Evolutionary conservation across 2,113 vertebrate genomes (phyloP), one percentile per base, ranked within the genome.

Genomic region (Probosciger aterrimus): DNA sequence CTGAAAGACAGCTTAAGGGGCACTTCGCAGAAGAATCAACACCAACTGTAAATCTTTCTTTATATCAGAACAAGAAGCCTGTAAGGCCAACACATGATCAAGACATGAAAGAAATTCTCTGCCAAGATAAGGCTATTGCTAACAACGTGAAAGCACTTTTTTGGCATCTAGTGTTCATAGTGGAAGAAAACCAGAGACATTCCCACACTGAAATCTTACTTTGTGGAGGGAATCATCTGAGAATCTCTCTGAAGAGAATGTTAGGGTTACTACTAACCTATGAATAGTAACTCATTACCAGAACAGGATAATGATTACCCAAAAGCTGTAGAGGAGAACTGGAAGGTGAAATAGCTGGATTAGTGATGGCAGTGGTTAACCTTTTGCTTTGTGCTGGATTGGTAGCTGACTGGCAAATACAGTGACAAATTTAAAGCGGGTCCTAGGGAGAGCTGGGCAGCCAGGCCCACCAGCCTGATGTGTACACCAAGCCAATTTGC

Each of bases 231-330:
- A 49, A 47, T 31, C 23, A 24, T 23, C 24, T 39, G 33, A 57
- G 39, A n/a, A 52, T 18, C 2, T 57, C 37, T 65, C 68, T 64
- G 31, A 59, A 59, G 28, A 37, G 7, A 37, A 33, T 33, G 4
- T 68, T 41, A 22, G 33, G 8, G 3, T 64, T 83, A 3, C 67
- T 67, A 2, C 4, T 3, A 64, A 22, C 18, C 50, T 64, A 8
- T 30, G 33, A 47, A 7, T 15, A 11, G 19, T 24, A 59, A 27
- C 10, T 22, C 1, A 0, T 52, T 60, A 17, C 24, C 31, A 70
- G 41, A 62, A 31, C 4, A 4, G 17, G 44, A 1, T 28, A 60
- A 16, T 0, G 0, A 6, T 17, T 46, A 63, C 33, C 10, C 69
- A 27, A 25, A 33, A 50, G 19, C 52, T 46, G 43, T 16, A 23